These are phyloP conservation scores for Sarcophaga variegata DNA, from an alignment of 2,888 invertebrate species.

Conservation along the genomic window DNA sequence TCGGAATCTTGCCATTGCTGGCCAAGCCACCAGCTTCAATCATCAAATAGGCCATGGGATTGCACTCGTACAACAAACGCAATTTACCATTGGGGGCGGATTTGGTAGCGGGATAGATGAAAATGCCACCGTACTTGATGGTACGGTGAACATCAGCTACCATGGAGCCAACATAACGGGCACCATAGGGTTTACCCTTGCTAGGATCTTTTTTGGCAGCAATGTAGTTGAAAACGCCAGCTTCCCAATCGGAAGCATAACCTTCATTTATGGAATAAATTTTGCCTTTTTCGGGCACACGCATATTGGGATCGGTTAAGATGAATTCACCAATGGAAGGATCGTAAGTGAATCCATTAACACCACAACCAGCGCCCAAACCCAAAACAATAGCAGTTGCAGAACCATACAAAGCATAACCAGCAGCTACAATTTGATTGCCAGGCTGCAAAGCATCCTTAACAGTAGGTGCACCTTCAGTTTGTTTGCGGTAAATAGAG, in stretches of 20 bases:
- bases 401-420: constrained; percentile 98
- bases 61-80: constrained; percentile 97
- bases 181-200: constrained; percentile 95
- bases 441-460: constrained; percentile 94
- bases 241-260: constrained; percentile 81
- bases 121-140: constrained; percentile 99
- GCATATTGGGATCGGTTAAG: constrained; percentile 93
- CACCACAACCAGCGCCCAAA: constrained; percentile 86
- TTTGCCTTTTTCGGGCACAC: constrained; percentile 91
- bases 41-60: constrained; percentile 97
- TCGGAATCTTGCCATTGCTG: constrained; percentile 89
- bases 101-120: constrained; percentile 97
- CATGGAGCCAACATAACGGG: constrained; percentile 99
- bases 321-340: constrained; percentile 91
- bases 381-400: constrained; percentile 97
- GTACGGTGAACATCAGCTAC: constrained; percentile 99
- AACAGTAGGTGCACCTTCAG: constrained; percentile 83
- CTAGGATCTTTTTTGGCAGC: constrained; percentile 92
- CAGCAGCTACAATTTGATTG: constrained; percentile 93
- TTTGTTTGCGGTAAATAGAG: constrained; percentile 87
- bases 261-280: constrained; percentile 92
- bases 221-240: constrained; percentile 87
- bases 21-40: constrained; percentile 96
- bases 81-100: constrained; percentile 97
- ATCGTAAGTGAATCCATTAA: constrained; percentile 91